A percentile compares a stretch with the other conserved stretches of the same genome.
Evolutionary conservation across 2,797 vertebrate species (phyloP).

Genomic region (Heterohyrax brucei): DNA sequence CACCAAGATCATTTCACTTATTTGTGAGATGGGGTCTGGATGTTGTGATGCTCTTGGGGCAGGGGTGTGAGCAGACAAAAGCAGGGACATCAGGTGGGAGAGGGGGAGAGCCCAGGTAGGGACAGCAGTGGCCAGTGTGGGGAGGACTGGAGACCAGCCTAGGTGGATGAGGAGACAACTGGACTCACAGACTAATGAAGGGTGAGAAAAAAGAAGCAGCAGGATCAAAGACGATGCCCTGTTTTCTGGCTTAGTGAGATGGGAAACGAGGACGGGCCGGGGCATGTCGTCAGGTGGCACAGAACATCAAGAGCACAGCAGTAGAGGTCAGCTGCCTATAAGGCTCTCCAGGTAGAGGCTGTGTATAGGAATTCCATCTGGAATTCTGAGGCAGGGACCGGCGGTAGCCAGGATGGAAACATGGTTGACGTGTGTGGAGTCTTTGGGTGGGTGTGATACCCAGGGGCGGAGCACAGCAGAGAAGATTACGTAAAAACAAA

Average conservation of each 20-base stretch:
- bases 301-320: neutral
- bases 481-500: neutral
- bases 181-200: neutral
- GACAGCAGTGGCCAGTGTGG: neutral
- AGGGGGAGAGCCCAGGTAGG: neutral
- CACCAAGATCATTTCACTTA: neutral
- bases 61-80: neutral
- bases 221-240: neutral
- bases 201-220: neutral
- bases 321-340: neutral
- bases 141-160: neutral
- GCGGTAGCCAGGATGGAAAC: fast-evolving
- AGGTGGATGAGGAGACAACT: fast-evolving
- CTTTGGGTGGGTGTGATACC: neutral
- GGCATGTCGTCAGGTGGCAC: neutral
- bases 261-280: neutral
- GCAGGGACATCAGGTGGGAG: too few species aligned
- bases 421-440: neutral
- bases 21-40: neutral
- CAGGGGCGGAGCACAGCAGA: neutral
- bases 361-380: neutral
- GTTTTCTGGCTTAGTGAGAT: neutral
- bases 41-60: neutral
- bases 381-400: neutral
- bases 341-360: neutral